Conservation (phyloP, 37 sponge, comb jelly and placozoan genomes). For the Halichondria panicea region DNA sequence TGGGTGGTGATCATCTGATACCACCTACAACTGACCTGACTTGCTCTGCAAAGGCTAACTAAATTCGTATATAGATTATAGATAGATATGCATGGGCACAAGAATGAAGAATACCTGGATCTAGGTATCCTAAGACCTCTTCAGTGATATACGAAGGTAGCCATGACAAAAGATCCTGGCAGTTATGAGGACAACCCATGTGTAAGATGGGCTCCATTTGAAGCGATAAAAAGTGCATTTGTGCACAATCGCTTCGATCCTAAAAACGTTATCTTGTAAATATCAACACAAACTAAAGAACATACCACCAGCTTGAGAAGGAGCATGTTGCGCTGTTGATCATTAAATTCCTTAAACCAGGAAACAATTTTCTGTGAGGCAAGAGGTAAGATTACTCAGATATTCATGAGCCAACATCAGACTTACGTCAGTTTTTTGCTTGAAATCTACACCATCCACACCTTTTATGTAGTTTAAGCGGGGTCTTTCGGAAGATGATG, state of each 20-base stretch:
- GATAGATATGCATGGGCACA: not conserved
- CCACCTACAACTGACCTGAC: slow-evolving; percentile 69
- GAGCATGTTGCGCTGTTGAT: slow-evolving; percentile 86
- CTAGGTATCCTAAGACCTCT: slow-evolving; percentile 76
- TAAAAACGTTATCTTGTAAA: slow-evolving; percentile 7
- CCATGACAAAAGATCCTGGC: slow-evolving; percentile 95
- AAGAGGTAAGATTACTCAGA: no score
- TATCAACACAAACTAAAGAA: no score
- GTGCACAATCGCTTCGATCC: slow-evolving; percentile 79
- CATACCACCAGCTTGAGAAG: slow-evolving; percentile 75
- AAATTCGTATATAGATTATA: not conserved
- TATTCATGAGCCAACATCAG: not conserved
- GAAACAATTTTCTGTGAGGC: slow-evolving; percentile 54
- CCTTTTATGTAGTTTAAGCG: slow-evolving; percentile 41
- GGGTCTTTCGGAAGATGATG: slow-evolving; percentile 23
- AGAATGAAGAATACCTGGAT: slow-evolving; percentile 66
- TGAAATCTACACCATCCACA: slow-evolving; percentile 72
- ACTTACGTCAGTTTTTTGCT: slow-evolving; percentile 53
- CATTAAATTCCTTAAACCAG: slow-evolving; percentile 92
- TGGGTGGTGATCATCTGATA: slow-evolving; percentile 39
- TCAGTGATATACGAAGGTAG: slow-evolving; percentile 72
- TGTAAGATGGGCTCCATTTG: slow-evolving; percentile 94
- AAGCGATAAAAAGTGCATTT: slow-evolving; percentile 85
- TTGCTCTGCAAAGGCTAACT: slow-evolving; percentile 73
- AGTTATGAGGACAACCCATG: slow-evolving; percentile 88